Evolutionary conservation across 2,113 vertebrate genomes (phyloP).

Genomic region (Callopanchax toddi): DNA sequence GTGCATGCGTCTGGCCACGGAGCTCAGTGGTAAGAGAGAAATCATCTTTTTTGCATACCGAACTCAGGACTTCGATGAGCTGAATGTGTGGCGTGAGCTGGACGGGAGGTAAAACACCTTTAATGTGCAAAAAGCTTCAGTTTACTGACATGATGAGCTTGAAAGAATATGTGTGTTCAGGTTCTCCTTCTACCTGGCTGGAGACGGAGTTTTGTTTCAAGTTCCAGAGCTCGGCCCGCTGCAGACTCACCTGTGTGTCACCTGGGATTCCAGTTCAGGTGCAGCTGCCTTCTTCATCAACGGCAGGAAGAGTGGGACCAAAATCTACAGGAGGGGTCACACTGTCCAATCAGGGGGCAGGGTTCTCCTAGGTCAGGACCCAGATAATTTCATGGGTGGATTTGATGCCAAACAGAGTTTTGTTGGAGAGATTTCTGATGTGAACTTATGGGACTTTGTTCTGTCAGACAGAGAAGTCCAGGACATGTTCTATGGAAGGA

Average conservation of each 20-base stretch:
- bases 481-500: not conserved
- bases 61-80: accelerated
- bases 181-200: slow-evolving; percentile 23
- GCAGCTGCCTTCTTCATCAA: slow-evolving; percentile 35
- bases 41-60: slow-evolving; percentile 58
- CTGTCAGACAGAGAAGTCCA: slow-evolving; percentile 18
- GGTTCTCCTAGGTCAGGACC: slow-evolving; percentile 58
- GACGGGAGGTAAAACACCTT: slow-evolving; percentile 47
- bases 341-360: accelerated
- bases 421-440: slow-evolving; percentile 52
- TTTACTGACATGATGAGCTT: not conserved
- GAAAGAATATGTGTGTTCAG: slow-evolving; percentile 10
- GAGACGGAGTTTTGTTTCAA: accelerated
- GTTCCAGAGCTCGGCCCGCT: slow-evolving; percentile 12
- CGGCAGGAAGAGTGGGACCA: slow-evolving; percentile 35
- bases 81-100: slow-evolving; percentile 47
- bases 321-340: slow-evolving; percentile 35
- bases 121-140: no score
- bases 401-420: slow-evolving; percentile 39
- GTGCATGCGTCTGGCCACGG: slow-evolving; percentile 45
- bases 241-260: slow-evolving; percentile 54
- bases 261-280: slow-evolving; percentile 54
- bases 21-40: slow-evolving; percentile 6
- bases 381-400: accelerated
- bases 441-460: slow-evolving; percentile 55